A percentile compares a stretch with the other conserved stretches of the same genome.
Conservation (phyloP, 37 sponge, comb jelly and placozoan genomes). For the Aplysina aerophoba region DNA sequence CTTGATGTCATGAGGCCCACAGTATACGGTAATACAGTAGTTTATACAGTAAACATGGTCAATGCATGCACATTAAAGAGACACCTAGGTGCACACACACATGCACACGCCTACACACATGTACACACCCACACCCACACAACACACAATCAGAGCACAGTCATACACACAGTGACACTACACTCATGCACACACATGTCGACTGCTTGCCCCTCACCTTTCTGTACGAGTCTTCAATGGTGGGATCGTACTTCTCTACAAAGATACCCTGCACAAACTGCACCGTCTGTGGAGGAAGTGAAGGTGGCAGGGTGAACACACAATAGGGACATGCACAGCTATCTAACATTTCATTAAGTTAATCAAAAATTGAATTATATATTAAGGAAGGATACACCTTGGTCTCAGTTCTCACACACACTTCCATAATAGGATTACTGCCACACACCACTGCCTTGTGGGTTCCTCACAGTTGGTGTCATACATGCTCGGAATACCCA, state of each 20-base stretch:
- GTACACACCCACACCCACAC: background rate
- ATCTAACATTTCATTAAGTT: too few relatives aligned
- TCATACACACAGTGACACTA: slow-evolving; percentile 2
- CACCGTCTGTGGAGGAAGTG: slow-evolving; percentile 76
- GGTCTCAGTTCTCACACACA: too few relatives aligned
- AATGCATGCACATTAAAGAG: background rate
- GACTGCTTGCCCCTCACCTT: slow-evolving; percentile 68
- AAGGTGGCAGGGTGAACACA: background rate
- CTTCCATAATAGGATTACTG: too few relatives aligned
- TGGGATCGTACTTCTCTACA: slow-evolving; percentile 99
- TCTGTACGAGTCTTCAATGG: slow-evolving; percentile 98
- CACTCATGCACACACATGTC: background rate
- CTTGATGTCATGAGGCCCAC: too few relatives aligned
- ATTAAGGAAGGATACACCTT: background rate
- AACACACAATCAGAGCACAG: background rate
- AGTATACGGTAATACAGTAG: background rate
- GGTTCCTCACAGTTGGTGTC: background rate
- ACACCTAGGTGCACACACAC: background rate
- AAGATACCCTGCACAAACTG: slow-evolving; percentile 99
- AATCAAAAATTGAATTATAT: too few relatives aligned
- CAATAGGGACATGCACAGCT: background rate
- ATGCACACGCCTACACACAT: background rate
- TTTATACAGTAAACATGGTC: background rate
- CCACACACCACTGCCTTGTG: background rate
- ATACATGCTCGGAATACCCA: too few relatives aligned